Evolutionary conservation across 2,888 invertebrate genomes (phyloP).

Genomic region (Plagodis dolabraria): DNA sequence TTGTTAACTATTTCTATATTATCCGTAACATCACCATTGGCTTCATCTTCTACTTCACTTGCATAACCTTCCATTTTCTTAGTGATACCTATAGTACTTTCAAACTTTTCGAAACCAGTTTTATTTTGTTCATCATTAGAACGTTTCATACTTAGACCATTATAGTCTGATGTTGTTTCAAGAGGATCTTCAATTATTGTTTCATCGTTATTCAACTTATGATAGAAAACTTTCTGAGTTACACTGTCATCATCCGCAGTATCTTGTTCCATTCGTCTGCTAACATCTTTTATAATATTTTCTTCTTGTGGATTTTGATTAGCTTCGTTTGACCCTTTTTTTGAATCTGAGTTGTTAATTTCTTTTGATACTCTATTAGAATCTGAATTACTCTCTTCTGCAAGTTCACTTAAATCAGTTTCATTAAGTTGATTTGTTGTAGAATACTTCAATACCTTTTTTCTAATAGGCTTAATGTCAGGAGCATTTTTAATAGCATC

Average conservation of each 20-base stretch:
- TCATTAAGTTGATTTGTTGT: conserved; percentile 1
- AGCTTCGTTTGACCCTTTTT: too few species aligned
- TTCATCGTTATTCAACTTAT: conserved; percentile 12
- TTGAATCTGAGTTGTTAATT: conserved; percentile 3
- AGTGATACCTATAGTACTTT: conserved; percentile 20
- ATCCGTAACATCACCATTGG: neutral
- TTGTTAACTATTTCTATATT: conserved; percentile 33
- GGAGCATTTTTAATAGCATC: conserved; percentile 73
- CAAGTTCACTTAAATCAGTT: conserved; percentile 1
- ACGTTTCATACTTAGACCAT: conserved; percentile 29
- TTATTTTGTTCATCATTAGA: conserved; percentile 35
- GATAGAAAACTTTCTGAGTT: conserved; percentile 20
- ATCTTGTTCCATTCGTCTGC: conserved; percentile 1
- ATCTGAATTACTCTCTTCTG: conserved; percentile 17
- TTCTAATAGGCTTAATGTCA: conserved; percentile 59
- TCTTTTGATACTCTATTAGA: conserved; percentile 23
- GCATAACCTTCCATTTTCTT: conserved; percentile 40
- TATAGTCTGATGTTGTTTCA: conserved; percentile 16
- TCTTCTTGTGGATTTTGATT: conserved; percentile 2
- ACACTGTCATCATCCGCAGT: conserved; percentile 9
- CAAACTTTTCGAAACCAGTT: conserved; percentile 37
- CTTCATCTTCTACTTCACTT: conserved; percentile 37
- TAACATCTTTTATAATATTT: conserved; percentile 5
- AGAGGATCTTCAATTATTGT: conserved; percentile 1
- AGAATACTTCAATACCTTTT: conserved; percentile 46